Conservation (phyloP, 2,113 vertebrate genomes). For the Phylloscopus whistleri region DNA sequence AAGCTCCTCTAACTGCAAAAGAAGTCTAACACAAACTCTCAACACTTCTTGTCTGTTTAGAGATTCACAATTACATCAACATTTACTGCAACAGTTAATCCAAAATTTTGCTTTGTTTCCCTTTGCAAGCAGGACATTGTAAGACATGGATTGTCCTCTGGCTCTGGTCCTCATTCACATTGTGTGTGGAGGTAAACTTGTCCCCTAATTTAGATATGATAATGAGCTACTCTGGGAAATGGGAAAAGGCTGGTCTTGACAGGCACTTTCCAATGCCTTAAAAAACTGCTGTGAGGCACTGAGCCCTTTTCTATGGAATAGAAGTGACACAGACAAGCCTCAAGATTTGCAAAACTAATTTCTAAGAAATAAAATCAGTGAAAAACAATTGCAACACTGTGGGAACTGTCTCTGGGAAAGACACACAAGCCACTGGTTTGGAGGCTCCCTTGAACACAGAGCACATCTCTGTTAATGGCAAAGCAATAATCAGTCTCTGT, state of each 20-base stretch:
- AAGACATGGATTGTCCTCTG: neutral
- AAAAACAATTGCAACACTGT: neutral
- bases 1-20: neutral
- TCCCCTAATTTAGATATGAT: neutral
- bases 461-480: neutral
- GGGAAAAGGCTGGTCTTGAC: neutral
- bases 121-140: neutral
- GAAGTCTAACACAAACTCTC: neutral
- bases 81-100: neutral
- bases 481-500: neutral
- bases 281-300: neutral
- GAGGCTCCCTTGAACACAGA: neutral
- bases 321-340: neutral
- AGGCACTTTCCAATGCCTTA: neutral
- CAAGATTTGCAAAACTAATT: neutral
- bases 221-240: neutral
- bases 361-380: neutral
- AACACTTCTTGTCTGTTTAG: neutral
- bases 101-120: neutral
- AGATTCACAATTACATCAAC: neutral
- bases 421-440: rapidly evolving
- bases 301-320: neutral
- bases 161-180: neutral
- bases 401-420: neutral
- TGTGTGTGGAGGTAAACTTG: neutral